Evolutionary conservation across 1,140 invertebrate species (phyloP), one percentile per base, ranked within the genome.

Genomic region (Venturia canescens): DNA sequence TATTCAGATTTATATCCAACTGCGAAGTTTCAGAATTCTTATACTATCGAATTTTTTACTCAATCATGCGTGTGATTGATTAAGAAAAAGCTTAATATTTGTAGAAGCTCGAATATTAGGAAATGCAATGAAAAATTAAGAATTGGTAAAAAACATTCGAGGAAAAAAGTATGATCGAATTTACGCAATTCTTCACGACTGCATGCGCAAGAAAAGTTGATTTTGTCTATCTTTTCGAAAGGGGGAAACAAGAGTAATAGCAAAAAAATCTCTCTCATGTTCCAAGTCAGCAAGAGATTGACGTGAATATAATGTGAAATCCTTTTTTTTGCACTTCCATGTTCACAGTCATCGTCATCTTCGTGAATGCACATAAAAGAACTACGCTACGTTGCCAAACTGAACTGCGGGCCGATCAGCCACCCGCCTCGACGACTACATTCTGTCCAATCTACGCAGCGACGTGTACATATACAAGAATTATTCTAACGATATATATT

Each of bases 311-410:
- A 86, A 89, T 90, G 86, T 89, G 84, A 90, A 86, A 89, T 80
- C 84, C 38, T 81, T 86, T 86, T 83, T 90, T 89, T 90, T 91
- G 87, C 90, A 85, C 88, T 90, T 90, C 87, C 87, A 90, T 91
- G 90, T 91, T 91, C 89, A 90, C 89, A 90, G 89, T 90, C 89
- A 90, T 89, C 90, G 89, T 90, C 89, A 91, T 90, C 90, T 91
- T 85, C 89, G 89, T 88, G 89, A 91, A 90, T 91, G 89, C 89
- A 91, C 88, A 86, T 90, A 91, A 91, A 89, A 86, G 87, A 90
- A 87, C 88, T 89, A 85, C 88, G 83, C 89, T 88, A 86, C 88
- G 86, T 91, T 91, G 87, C 89, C 90, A 90, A 87, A 88, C 86
- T 85, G 86, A 88, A 87, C 88, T 87, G 88, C 88, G 87, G 89